Base-by-base conservation (phyloP, 2,797 vertebrate species). In the Gouania willdenowi region DNA sequence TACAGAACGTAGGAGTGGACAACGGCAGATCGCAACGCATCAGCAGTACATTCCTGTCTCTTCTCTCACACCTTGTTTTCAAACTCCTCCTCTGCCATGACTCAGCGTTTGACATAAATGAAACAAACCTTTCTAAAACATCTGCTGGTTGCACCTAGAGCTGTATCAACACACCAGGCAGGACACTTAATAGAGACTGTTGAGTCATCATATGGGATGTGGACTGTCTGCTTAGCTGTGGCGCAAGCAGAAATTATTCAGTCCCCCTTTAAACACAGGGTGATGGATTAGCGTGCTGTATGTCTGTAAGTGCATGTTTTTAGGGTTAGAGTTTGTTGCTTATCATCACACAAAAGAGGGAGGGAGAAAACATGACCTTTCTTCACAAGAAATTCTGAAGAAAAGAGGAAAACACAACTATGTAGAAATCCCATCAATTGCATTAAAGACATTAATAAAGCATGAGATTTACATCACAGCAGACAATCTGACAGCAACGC, bases 1-100 rank as follows among this genome's bases (percentile, higher is more conserved):
- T n/a, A n/a, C n/a, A n/a, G 2, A 19, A 17, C n/a, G 51, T 37
- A 14, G 37, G 65, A 66, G 56, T 65, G 61, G 49, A 53, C 39
- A 43, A 41, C 32, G 29, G 30, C 29, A 28, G 33, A 55, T 55
- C 2, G 2, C 41, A 10, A 18, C 15, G 5, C 11, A 66, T 53
- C 44, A 55, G 24, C 48, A n/a, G 37, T 1, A n/a, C 72, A 80
- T 81, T 81, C 73, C 73, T 55, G 35, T 14, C 38, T 4, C 6
- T 27, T 52, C 40, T 53, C 44, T 57, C 74, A 62, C 69, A 75
- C 63, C 59, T 76, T 4, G 33, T 55, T 57, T 47, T 47, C 28
- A 13, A 41, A 49, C 39, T 20, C 19, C 20, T 19, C 33, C 17
- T 20, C 4, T 38, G 14, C 5, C 6, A 25, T 29, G 46, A 45